Evolutionary conservation across 2,797 vertebrate species (phyloP).

Genomic region (Alectoris magna): DNA sequence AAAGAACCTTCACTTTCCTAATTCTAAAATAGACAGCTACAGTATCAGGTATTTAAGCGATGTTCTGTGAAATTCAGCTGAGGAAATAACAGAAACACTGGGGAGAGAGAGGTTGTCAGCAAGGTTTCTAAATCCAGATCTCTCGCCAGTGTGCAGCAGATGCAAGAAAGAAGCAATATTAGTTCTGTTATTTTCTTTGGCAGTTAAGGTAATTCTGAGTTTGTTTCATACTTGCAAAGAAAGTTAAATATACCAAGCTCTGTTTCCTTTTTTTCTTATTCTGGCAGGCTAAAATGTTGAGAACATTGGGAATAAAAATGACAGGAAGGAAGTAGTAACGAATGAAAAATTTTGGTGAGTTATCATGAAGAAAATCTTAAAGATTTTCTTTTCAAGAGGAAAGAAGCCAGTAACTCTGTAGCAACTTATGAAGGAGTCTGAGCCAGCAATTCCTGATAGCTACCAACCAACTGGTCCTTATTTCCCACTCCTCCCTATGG

Average conservation of each 20-base stretch:
- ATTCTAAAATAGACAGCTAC: neutral
- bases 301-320: neutral
- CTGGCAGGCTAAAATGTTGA: neutral
- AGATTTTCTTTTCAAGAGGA: neutral
- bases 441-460: neutral
- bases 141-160: neutral
- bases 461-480: neutral
- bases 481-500: neutral
- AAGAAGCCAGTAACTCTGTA: neutral
- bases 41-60: neutral
- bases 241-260: neutral
- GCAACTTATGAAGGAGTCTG: neutral
- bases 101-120: neutral
- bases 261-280: neutral
- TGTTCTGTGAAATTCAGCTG: neutral
- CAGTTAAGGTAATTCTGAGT: neutral
- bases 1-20: neutral
- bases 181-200: neutral
- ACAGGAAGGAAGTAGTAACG: neutral
- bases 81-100: neutral
- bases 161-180: neutral
- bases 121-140: neutral
- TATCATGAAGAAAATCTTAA: neutral
- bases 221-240: neutral
- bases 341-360: neutral